phyloP scores from a whole-genome alignment of 1,140 invertebrate species.

The Battus philenor region DNA sequence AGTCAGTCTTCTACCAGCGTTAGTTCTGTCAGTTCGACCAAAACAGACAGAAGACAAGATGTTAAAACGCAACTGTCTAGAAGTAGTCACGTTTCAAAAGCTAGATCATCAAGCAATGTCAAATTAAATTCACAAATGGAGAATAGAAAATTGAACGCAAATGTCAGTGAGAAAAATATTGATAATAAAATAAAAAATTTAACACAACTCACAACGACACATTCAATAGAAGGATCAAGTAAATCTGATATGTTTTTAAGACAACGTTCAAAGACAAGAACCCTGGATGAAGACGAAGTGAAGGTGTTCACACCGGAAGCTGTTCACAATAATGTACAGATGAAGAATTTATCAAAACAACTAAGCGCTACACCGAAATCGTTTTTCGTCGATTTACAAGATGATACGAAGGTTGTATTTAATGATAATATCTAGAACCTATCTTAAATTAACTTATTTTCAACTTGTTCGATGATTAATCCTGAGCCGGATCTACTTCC shows the following conservation, averaged over 20 bases:
- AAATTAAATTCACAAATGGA: slow-evolving; percentile 60
- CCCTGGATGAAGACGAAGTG: slow-evolving; percentile 61
- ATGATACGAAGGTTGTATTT: slow-evolving; percentile 28
- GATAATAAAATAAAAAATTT: slow-evolving; percentile 17
- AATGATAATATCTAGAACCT: background rate
- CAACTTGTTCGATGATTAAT: too few relatives aligned
- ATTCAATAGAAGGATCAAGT: background rate
- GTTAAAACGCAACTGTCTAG: slow-evolving; percentile 14
- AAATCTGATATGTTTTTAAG: slow-evolving; percentile 20
- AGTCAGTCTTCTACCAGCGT: slow-evolving; percentile 32
- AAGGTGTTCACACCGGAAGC: slow-evolving; percentile 52
- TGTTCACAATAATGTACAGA: slow-evolving; percentile 50
- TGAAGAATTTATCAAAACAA: slow-evolving; percentile 43
- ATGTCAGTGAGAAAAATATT: slow-evolving; percentile 27
- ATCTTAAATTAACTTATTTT: background rate
- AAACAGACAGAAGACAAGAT: slow-evolving; percentile 17
- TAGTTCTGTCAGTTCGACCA: slow-evolving; percentile 21
- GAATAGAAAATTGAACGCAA: slow-evolving; percentile 38
- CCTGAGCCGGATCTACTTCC: too few relatives aligned
- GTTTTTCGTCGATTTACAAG: slow-evolving; percentile 57
- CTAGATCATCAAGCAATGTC: slow-evolving; percentile 38
- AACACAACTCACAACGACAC: slow-evolving; percentile 1
- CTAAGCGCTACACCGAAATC: slow-evolving; percentile 58
- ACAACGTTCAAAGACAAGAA: slow-evolving; percentile 57
- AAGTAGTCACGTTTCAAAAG: slow-evolving; percentile 21